Evolutionary conservation across 2,797 vertebrate species (phyloP).

Genomic region (Hydrophis major): DNA sequence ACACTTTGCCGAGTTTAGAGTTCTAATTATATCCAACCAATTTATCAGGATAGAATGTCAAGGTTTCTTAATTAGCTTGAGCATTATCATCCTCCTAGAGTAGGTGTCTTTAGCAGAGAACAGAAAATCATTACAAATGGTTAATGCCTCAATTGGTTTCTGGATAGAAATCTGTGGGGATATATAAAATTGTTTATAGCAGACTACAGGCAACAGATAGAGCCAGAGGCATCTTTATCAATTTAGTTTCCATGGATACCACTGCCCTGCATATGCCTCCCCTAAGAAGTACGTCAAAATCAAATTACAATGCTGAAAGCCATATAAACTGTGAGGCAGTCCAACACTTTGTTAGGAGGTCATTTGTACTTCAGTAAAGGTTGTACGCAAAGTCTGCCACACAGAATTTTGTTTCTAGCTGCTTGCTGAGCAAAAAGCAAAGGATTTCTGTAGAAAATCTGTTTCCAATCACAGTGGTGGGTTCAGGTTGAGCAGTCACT

Average conservation of each 20-base stretch:
- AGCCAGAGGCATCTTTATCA: conserved; percentile 70
- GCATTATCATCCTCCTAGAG: conserved; percentile 11
- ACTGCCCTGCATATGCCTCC: conserved; percentile 47
- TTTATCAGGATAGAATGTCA: neutral
- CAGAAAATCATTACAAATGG: conserved; percentile 48
- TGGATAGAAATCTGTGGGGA: conserved; percentile 32
- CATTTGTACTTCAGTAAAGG: neutral
- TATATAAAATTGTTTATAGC: conserved; percentile 53
- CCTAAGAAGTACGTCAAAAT: conserved; percentile 52
- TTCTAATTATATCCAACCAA: conserved; percentile 48
- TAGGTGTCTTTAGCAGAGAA: conserved; percentile 22
- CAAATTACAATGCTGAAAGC: conserved; percentile 39
- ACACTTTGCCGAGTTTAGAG: conserved; percentile 32
- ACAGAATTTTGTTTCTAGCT: neutral
- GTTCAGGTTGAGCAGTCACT: neutral
- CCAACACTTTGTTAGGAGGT: conserved; percentile 2
- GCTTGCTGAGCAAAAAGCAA: neutral
- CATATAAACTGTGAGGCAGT: conserved; percentile 18
- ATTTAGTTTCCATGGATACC: conserved; percentile 84
- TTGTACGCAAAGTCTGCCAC: neutral
- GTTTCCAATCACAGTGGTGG: neutral
- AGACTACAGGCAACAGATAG: conserved; percentile 63
- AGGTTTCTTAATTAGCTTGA: conserved; percentile 41
- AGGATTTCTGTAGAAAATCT: neutral
- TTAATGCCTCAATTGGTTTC: conserved; percentile 39